Conservation (phyloP, 2,888 invertebrate genomes). For the Andrena minutula region DNA sequence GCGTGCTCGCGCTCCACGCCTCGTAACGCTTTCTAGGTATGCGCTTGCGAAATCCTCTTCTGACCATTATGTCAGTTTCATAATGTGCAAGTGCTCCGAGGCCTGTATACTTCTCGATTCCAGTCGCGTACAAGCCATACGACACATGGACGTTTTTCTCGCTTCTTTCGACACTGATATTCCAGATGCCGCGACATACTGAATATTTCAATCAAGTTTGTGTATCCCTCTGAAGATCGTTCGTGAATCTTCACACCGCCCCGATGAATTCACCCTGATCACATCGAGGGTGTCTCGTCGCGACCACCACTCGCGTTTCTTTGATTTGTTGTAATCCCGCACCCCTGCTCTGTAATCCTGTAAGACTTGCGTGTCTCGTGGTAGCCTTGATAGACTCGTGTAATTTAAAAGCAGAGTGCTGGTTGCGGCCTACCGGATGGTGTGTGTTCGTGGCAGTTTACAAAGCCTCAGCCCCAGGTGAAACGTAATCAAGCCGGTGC, state of each 20-base stretch:
- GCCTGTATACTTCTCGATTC: slow-evolving; percentile 33
- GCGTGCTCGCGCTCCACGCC: slow-evolving; percentile 29
- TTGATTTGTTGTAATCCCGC: slow-evolving; percentile 20
- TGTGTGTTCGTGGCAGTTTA: slow-evolving; percentile 23
- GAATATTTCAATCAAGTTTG: no score
- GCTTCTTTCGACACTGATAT: not conserved
- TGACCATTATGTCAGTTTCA: slow-evolving; percentile 69
- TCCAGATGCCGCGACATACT: not conserved
- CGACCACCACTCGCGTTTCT: not conserved
- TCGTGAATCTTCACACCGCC: no score
- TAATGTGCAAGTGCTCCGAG: slow-evolving; percentile 57
- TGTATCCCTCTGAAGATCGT: no score
- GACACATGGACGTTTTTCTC: slow-evolving; percentile 4
- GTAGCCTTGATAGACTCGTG: slow-evolving; percentile 10
- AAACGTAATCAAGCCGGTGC: slow-evolving; percentile 37
- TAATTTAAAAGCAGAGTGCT: slow-evolving; percentile 30
- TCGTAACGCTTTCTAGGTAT: slow-evolving; percentile 69
- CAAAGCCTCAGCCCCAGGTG: slow-evolving; percentile 30
- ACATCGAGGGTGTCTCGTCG: not conserved
- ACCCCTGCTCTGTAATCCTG: slow-evolving; percentile 16
- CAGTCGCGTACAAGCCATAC: slow-evolving; percentile 15
- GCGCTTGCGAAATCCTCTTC: slow-evolving; percentile 60
- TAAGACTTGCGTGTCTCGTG: slow-evolving; percentile 19
- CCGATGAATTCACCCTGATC: no score
- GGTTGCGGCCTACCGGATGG: slow-evolving; percentile 22